phyloP scores from a whole-genome alignment of 2,113 vertebrate species.

The Scophthalmus maximus region DNA sequence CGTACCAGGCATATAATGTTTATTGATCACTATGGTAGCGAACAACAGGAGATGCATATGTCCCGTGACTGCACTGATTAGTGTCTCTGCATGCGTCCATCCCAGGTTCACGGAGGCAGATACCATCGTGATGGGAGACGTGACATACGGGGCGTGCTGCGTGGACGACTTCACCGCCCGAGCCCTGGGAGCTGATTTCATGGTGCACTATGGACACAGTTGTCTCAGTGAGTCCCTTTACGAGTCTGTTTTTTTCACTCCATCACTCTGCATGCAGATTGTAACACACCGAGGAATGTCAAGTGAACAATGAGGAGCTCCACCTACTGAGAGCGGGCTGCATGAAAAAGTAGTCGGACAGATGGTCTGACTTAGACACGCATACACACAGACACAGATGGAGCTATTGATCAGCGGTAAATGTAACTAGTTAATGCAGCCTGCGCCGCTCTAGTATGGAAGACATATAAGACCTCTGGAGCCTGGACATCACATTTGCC shows the following conservation, averaged over 20 bases:
- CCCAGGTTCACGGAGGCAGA: conserved; percentile 93
- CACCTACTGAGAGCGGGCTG: not conserved
- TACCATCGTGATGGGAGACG: conserved; percentile 95
- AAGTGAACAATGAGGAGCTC: conserved; percentile 13
- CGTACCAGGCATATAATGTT: conserved; percentile 8
- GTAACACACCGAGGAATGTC: not conserved
- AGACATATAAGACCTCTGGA: conserved; percentile 73
- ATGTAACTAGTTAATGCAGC: conserved; percentile 45
- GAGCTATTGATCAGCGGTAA: conserved; percentile 47
- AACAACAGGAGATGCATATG: conserved; percentile 15
- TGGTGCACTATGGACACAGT: conserved; percentile 99
- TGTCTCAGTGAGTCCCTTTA: conserved; percentile 88
- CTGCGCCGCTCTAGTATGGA: conserved; percentile 30
- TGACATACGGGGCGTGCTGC: conserved; percentile 98
- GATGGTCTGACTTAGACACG: not conserved
- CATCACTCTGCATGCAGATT: not conserved
- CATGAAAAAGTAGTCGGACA: conserved; percentile 6
- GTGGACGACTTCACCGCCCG: conserved; percentile 96
- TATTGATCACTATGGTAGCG: conserved; percentile 49
- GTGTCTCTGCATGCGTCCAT: conserved; percentile 7
- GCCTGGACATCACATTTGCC: conserved; percentile 70
- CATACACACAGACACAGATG: not conserved
- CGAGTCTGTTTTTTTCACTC: not conserved
- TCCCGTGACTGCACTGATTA: conserved; percentile 37
- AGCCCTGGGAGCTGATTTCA: conserved; percentile 94